These are phyloP conservation scores for Leptopilina myrica DNA, from an alignment of 2,888 invertebrate species.

Conservation along the genomic window DNA sequence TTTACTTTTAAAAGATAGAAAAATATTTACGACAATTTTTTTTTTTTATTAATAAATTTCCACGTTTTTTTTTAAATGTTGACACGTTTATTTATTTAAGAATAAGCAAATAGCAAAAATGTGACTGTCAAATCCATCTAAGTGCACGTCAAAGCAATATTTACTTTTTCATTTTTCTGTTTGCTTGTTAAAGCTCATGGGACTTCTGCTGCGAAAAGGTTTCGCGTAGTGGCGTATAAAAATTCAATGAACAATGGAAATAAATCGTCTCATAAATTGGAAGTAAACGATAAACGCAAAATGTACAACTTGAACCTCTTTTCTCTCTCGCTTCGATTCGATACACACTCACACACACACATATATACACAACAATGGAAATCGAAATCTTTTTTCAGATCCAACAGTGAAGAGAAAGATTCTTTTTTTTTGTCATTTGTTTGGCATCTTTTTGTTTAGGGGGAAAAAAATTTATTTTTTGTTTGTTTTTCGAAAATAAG, in stretches of 20 bases:
- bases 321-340: constrained; percentile 2
- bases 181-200: not conserved
- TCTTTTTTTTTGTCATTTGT: too few relatives aligned
- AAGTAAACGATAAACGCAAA: not conserved
- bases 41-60: not conserved
- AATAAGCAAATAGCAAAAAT: not conserved
- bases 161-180: constrained; percentile 5
- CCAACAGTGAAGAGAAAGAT: too few relatives aligned
- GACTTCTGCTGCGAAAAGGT: not conserved
- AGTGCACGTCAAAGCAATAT: constrained; percentile 12
- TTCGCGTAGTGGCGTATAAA: constrained; percentile 30
- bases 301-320: constrained; percentile 4
- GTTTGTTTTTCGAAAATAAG: too few relatives aligned
- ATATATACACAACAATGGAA: not conserved
- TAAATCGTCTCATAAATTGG: constrained; percentile 29
- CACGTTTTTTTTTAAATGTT: not conserved
- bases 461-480: too few relatives aligned
- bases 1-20: too few relatives aligned
- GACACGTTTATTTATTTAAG: not conserved
- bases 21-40: not conserved
- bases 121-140: constrained; percentile 12
- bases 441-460: too few relatives aligned
- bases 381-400: not conserved
- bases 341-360: not conserved
- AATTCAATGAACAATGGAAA: constrained; percentile 39